Evolutionary conservation across 2,113 vertebrate genomes (phyloP).

Genomic region (Eretmochelys imbricata): DNA sequence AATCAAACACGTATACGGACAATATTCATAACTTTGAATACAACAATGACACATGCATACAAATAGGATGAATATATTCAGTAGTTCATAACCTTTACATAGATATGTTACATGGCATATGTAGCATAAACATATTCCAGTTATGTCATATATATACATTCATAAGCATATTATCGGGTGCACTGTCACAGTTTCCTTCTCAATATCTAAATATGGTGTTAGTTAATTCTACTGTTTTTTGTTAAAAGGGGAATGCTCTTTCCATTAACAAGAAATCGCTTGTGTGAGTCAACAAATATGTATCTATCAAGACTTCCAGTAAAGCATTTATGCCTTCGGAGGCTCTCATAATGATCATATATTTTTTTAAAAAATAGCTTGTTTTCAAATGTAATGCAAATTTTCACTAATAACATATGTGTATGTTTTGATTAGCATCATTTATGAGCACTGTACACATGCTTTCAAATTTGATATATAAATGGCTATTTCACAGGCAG

Average conservation of each 20-base stretch:
- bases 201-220: background rate
- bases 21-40: too few species aligned
- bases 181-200: background rate
- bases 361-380: background rate
- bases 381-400: background rate
- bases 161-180: too few species aligned
- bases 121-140: too few species aligned
- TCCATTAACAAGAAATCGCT: background rate
- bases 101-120: too few species aligned
- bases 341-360: background rate
- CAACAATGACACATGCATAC: too few species aligned
- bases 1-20: too few species aligned
- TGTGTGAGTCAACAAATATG: background rate
- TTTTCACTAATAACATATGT: rapidly evolving
- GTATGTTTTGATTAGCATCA: background rate
- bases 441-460: background rate
- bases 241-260: background rate
- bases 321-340: background rate
- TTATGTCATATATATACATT: too few species aligned
- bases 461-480: background rate
- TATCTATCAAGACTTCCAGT: background rate
- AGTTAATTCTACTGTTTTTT: background rate
- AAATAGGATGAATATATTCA: too few species aligned
- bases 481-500: background rate
- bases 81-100: too few species aligned